Evolutionary conservation across 2,113 vertebrate genomes (phyloP), one percentile per base, ranked within the genome.

Genomic region (Hassar affinis): DNA sequence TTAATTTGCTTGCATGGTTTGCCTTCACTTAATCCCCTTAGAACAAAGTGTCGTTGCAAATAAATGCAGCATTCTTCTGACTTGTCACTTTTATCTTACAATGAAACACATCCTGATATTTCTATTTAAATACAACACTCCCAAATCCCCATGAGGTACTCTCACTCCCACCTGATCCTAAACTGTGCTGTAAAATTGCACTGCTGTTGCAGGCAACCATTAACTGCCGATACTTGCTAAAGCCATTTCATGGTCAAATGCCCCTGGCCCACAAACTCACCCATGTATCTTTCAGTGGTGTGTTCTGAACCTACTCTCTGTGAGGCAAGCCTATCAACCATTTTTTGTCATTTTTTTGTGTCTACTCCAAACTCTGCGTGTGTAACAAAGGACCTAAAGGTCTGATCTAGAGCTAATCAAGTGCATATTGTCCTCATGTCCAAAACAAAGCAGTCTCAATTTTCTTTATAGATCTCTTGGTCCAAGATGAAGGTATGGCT

Each of bases 161-260:
- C 15, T 38, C 15, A 20, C 7, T 68, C 14, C 33, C 4, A 4
- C 17, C 64, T 64, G 62, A 61, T 61, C n/a, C 30, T 22, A 27
- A 74, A 74, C 18, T 27, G n/a, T 74, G 27, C 49, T 76, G 38
- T 84, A 79, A 66, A 25, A 81, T 81, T 78, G 86, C 89, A 33
- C 86, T 88, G 77, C 80, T 57, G 86, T 88, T 89, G 66, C 81
- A 75, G 80, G 74, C 76, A 69, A 85, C 92, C 90, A 94, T 95
- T 92, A 95, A 90, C 91, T 92, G 90, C 90, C 91, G 93, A 94
- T 94, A 94, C 90, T 78, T 92, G 87, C 89, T 81, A 88, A 93
- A 87, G 59, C 83, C 59, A 94, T 95, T 94, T 95, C 89, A 94
- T 64, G 89, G 92, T 92, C 93, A 42, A 59, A 78, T 91, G 90